phyloP scores from a whole-genome alignment of 2,797 vertebrate species.

The Gallirallus australis region DNA sequence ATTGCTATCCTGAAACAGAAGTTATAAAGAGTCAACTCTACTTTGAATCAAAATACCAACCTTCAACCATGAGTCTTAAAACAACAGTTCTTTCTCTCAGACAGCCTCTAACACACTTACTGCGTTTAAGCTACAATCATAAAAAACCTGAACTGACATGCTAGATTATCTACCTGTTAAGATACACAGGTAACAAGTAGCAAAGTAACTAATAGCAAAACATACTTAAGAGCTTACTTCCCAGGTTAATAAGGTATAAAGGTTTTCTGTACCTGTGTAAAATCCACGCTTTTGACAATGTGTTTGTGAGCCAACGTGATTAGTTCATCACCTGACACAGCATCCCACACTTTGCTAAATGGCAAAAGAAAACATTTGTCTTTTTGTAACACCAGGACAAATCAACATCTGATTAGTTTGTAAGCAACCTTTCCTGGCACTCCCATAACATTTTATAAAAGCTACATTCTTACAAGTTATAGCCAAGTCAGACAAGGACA shows the following conservation, averaged over 20 bases:
- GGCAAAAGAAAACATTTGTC: background rate
- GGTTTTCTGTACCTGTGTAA: conserved; percentile 87
- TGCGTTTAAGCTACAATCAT: background rate
- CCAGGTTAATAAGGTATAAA: background rate
- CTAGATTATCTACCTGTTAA: background rate
- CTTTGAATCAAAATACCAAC: background rate
- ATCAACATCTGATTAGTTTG: background rate
- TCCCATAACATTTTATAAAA: background rate
- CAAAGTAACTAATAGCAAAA: background rate
- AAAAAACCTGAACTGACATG: rapidly evolving
- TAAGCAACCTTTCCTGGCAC: background rate
- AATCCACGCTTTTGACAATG: conserved; percentile 96
- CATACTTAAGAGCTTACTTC: background rate
- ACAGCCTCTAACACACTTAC: background rate
- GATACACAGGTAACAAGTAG: background rate
- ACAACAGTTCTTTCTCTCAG: background rate
- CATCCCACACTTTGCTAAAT: conserved; percentile 97
- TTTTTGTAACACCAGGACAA: background rate
- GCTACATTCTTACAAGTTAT: background rate
- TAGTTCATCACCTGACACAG: conserved; percentile 94
- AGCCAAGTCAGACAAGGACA: background rate
- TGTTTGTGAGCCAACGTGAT: conserved; percentile 97
- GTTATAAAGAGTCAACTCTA: conserved; percentile 48
- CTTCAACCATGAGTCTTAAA: background rate
- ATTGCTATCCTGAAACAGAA: conserved; percentile 90